phyloP scores from a whole-genome alignment of 2,888 invertebrate genomes.

The Drosophila subquinaria region DNA sequence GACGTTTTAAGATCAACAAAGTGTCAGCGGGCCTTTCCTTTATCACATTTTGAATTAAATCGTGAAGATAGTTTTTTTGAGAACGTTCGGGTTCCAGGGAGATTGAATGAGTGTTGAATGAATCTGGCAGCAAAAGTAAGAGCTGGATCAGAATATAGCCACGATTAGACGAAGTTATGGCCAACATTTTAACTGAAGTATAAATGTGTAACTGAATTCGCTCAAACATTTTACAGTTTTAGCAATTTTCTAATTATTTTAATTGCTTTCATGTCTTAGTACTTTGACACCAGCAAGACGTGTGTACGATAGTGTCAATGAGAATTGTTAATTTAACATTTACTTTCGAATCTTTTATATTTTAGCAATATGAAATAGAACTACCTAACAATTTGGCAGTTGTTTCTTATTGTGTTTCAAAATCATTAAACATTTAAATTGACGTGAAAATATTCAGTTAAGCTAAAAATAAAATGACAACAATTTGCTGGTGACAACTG shows the following conservation, averaged over 20 bases:
- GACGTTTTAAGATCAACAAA: neutral
- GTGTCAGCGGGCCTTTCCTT: neutral
- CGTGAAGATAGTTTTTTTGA: neutral
- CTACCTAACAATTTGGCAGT: no score
- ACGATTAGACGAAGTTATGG: neutral
- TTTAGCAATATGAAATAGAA: no score
- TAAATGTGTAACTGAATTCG: conserved; percentile 12
- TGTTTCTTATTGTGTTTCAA: no score
- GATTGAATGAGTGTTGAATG: neutral
- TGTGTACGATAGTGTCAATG: neutral
- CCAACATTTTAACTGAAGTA: conserved; percentile 30
- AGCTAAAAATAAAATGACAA: no score
- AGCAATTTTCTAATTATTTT: neutral
- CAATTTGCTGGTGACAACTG: conserved; percentile 62
- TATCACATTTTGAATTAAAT: conserved; percentile 6
- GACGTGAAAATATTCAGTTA: no score
- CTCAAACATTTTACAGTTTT: neutral
- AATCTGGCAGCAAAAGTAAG: neutral
- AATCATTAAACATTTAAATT: no score
- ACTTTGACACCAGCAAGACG: no score
- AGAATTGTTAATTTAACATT: neutral
- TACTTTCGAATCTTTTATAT: conserved; percentile 38
- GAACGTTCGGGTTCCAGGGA: neutral
- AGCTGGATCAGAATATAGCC: neutral
- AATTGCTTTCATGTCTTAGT: neutral